Conservation (phyloP, 2,797 vertebrate genomes). For the Takifugu rubripes region DNA sequence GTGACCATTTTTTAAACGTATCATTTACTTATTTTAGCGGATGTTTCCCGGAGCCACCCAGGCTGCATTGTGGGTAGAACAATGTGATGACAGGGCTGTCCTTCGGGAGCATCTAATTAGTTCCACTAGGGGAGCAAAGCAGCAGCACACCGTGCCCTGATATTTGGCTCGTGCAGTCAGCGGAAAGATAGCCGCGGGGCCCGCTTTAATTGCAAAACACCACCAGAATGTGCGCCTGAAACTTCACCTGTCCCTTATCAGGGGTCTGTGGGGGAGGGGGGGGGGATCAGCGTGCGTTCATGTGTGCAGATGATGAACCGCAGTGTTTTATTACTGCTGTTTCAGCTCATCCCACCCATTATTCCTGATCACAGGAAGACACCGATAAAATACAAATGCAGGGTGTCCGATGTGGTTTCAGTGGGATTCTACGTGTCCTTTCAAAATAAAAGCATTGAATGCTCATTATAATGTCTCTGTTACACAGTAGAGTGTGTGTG, state of each 20-base stretch:
- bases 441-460: background rate
- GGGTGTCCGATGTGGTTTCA: too few relatives aligned
- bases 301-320: conserved; percentile 37
- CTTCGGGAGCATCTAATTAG: conserved; percentile 77
- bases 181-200: conserved; percentile 73
- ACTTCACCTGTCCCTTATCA: conserved; percentile 68
- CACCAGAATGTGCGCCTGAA: conserved; percentile 63
- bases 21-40: conserved; percentile 57
- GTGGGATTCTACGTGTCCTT: too few relatives aligned
- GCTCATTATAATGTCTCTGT: conserved; percentile 1
- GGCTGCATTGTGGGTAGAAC: conserved; percentile 66
- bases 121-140: conserved; percentile 75
- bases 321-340: conserved; percentile 11
- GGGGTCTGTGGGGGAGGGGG: conserved; percentile 44
- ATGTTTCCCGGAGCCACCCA: conserved; percentile 46
- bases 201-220: conserved; percentile 75
- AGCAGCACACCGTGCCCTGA: conserved; percentile 65
- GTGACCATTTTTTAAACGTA: conserved; percentile 29
- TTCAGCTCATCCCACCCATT: conserved; percentile 22
- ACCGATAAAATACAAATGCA: too few relatives aligned
- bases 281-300: conserved; percentile 22
- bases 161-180: conserved; percentile 77
- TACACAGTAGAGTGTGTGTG: conserved; percentile 3
- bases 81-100: conserved; percentile 75
- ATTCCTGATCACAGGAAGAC: conserved; percentile 4